A percentile compares a stretch with the other conserved stretches of the same genome.
Conservation (phyloP, 1,140 invertebrate species). For the Nautilus pompilius region DNA sequence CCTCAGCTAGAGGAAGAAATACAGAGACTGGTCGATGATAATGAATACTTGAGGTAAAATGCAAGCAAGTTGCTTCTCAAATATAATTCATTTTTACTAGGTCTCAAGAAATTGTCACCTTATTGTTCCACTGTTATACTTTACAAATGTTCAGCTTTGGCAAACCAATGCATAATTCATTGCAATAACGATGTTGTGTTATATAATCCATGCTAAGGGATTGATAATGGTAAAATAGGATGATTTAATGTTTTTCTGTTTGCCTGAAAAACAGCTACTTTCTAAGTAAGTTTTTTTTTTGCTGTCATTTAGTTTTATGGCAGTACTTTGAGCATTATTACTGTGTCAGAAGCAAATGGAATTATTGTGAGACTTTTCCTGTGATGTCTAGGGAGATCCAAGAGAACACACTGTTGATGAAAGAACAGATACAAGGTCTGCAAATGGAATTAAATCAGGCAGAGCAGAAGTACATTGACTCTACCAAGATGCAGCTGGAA, state of each 20-base stretch:
- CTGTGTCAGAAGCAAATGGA: too few relatives aligned
- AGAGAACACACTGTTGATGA: conserved; percentile 37
- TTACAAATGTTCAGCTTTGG: too few relatives aligned
- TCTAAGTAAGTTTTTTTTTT: too few relatives aligned
- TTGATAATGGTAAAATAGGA: background rate
- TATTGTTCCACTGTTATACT: too few relatives aligned
- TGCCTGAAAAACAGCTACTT: too few relatives aligned
- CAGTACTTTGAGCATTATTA: background rate
- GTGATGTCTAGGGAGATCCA: conserved; percentile 32
- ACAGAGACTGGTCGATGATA: conserved; percentile 30
- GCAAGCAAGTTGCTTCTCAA: background rate
- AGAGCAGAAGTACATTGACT: conserved; percentile 28
- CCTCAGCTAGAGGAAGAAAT: conserved; percentile 37
- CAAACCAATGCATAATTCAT: too few relatives aligned
- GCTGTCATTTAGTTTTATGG: background rate
- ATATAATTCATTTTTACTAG: too few relatives aligned
- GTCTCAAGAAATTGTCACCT: too few relatives aligned
- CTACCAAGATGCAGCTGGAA: conserved; percentile 24
- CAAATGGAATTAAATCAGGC: conserved; percentile 29
- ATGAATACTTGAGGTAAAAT: conserved; percentile 29
- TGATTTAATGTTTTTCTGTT: background rate
- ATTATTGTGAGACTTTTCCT: too few relatives aligned
- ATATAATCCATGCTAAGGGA: background rate
- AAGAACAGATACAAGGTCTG: conserved; percentile 36
- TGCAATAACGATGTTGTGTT: too few relatives aligned